phyloP scores from a whole-genome alignment of 2,797 vertebrate genomes.

The Dryobates pubescens region DNA sequence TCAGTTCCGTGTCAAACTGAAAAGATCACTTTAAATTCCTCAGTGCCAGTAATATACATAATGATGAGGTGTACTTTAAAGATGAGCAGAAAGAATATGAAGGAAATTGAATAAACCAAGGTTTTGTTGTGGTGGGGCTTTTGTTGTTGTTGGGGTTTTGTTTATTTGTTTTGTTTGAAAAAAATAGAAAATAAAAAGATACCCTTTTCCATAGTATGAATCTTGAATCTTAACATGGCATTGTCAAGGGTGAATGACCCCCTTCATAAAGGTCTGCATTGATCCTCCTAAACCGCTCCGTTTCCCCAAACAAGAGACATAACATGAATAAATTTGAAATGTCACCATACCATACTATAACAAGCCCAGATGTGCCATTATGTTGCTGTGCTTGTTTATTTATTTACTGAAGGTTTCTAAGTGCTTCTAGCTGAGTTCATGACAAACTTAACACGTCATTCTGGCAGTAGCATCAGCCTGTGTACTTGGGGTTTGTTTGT shows the following conservation, averaged over 20 bases:
- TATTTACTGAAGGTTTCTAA: conserved; percentile 8
- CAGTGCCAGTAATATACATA: neutral
- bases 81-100: neutral
- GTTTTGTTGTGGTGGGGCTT: too few species aligned
- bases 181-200: neutral
- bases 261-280: neutral
- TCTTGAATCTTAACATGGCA: neutral
- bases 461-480: neutral
- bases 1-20: conserved; percentile 6
- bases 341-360: neutral
- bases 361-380: neutral
- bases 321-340: neutral
- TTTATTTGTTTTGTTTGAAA: neutral
- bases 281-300: neutral
- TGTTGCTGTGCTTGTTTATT: neutral
- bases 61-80: neutral
- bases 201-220: fast-evolving
- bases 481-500: neutral
- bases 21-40: conserved; percentile 35
- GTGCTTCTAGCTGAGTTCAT: neutral
- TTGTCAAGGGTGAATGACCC: neutral
- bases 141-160: too few species aligned
- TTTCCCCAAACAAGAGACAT: neutral
- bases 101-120: neutral
- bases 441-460: neutral